Evolutionary conservation across 2,888 invertebrate species (phyloP).

Genomic region (Thecophora atra): DNA sequence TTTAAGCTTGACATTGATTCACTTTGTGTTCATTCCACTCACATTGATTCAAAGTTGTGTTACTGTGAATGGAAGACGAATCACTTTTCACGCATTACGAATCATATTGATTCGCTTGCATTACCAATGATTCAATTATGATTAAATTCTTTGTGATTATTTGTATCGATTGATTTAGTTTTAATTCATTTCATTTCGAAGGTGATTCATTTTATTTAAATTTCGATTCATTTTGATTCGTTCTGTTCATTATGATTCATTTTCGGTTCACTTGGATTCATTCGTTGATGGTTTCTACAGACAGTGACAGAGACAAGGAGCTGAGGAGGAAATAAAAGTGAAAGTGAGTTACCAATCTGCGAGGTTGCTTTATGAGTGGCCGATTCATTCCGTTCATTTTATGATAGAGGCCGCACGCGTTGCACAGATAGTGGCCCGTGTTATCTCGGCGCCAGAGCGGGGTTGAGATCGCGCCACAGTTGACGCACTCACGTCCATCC

Average conservation of each 20-base stretch:
- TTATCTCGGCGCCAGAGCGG: slow-evolving; percentile 99
- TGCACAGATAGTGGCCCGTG: slow-evolving; percentile 99
- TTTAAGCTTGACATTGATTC: too few species aligned
- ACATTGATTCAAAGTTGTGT: too few species aligned
- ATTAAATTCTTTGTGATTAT: too few species aligned
- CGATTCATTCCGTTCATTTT: slow-evolving; percentile 96
- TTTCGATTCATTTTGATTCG: slow-evolving; percentile 11
- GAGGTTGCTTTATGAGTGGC: slow-evolving; percentile 89
- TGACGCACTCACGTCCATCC: slow-evolving; percentile 97
- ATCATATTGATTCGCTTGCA: too few species aligned
- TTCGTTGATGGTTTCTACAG: slow-evolving; percentile 14
- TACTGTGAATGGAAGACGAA: too few species aligned
- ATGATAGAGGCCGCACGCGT: slow-evolving; percentile 98
- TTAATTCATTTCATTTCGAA: too few species aligned
- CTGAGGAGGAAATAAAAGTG: not conserved
- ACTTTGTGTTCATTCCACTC: too few species aligned
- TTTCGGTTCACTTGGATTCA: too few species aligned
- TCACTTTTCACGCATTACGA: too few species aligned
- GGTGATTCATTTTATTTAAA: too few species aligned
- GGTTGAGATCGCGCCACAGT: slow-evolving; percentile 97
- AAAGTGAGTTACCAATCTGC: slow-evolving; percentile 79
- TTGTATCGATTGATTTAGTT: too few species aligned
- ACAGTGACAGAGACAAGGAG: slow-evolving; percentile 37
- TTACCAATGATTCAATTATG: too few species aligned
- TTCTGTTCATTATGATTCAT: slow-evolving; percentile 31